Conservation (phyloP, 1,140 invertebrate species). For the Anthonomus grandis region DNA sequence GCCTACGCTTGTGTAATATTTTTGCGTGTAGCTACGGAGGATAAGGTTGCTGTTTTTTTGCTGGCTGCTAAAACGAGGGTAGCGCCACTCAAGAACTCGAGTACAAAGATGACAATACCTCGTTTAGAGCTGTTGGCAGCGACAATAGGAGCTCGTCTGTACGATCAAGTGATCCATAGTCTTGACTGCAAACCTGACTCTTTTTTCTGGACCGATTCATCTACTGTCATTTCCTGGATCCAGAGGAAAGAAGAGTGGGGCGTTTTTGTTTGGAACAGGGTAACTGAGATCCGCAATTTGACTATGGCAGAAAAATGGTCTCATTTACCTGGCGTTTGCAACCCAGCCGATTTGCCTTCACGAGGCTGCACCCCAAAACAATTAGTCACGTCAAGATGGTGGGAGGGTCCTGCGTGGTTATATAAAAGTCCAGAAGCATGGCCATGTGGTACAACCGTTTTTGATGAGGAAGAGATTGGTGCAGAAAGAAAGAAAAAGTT, state of each 20-base stretch:
- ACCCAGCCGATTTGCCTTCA: constrained; percentile 48
- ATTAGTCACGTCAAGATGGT: constrained; percentile 23
- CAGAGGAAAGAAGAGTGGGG: constrained; percentile 28
- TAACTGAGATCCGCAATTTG: constrained; percentile 39
- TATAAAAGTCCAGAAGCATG: constrained; percentile 22
- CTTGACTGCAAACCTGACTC: not conserved
- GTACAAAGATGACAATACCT: constrained; percentile 32
- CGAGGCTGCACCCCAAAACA: constrained; percentile 37
- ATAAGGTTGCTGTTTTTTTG: constrained; percentile 7
- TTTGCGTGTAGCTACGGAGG: constrained; percentile 17
- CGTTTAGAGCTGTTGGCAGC: constrained; percentile 34
- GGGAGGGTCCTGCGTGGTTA: constrained; percentile 41
- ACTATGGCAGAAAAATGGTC: constrained; percentile 38
- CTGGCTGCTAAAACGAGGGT: constrained; percentile 35
- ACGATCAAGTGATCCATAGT: not conserved
- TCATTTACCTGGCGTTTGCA: constrained; percentile 45
- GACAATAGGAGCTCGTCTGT: constrained; percentile 16
- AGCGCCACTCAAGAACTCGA: constrained; percentile 27
- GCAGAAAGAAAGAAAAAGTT: not conserved
- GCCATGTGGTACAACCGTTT: constrained; percentile 20
- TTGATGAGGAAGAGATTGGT: not conserved
- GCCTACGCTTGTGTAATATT: constrained; percentile 20
- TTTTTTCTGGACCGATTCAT: not conserved
- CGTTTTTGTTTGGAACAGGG: constrained; percentile 40
- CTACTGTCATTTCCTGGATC: constrained; percentile 38